Evolutionary conservation across 53 echinoderm and acorn worm genomes (phyloP).

Genomic region (Crossaster papposus): DNA sequence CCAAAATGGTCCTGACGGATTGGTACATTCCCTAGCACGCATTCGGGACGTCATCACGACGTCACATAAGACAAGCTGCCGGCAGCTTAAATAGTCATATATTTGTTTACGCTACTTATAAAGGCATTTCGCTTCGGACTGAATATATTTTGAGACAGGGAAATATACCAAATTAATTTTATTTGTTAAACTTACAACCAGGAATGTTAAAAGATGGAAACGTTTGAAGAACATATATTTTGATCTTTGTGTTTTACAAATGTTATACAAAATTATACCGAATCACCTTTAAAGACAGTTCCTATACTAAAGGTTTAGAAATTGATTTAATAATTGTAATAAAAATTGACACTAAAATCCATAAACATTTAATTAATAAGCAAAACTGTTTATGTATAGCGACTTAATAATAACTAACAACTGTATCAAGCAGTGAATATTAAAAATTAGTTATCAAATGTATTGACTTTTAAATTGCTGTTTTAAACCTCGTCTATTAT

Average conservation of each 20-base stretch:
- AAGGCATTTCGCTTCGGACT: not conserved
- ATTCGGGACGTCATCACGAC: not conserved
- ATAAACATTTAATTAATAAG: not conserved
- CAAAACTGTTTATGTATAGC: not conserved
- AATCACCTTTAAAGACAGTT: not conserved
- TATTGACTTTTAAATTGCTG: not conserved
- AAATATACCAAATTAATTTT: not conserved
- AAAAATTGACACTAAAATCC: not conserved
- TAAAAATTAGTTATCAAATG: not conserved
- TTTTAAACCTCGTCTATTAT: not conserved
- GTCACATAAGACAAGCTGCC: constrained; percentile 27
- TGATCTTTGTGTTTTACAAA: constrained; percentile 43
- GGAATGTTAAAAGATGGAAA: constrained; percentile 51
- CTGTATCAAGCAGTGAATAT: not conserved
- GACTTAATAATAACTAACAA: not conserved
- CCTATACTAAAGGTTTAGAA: not conserved
- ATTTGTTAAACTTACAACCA: not conserved
- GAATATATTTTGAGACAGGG: not conserved
- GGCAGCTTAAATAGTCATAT: constrained; percentile 6
- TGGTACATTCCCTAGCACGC: not conserved
- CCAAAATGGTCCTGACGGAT: too few relatives aligned
- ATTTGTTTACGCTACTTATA: not conserved
- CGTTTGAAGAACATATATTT: constrained; percentile 9
- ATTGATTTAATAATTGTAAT: not conserved
- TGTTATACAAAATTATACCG: constrained; percentile 34